Base-by-base conservation (phyloP, 2,888 invertebrate genomes). In the Dromius quadrimaculatus region DNA sequence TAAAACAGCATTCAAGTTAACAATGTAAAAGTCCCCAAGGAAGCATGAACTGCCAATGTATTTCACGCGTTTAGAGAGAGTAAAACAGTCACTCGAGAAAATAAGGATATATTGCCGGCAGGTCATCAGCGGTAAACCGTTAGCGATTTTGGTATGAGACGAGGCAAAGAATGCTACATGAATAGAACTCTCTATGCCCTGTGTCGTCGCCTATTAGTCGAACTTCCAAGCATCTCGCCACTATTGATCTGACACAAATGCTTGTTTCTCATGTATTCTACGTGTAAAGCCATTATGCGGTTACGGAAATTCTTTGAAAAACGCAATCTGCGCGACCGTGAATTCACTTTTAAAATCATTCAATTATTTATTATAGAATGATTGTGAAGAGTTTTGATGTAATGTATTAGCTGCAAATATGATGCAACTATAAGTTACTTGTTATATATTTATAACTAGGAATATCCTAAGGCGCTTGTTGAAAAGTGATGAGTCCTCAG, bases 71-170 rank as follows among this genome's bases (percentile, higher is more conserved):
- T 13, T 11, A 15, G 50, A 23, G 28, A 19, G 47, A 22, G 50
- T 50, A 13, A 23, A 15, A 28, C 34, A 57, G 9, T 34, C 59
- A 13, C 20, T 50, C 15, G 65, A 23, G 38, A 17, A 65, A 54
- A 65, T 65, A 32, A 65, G 65, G 41, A 65, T 65, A 65, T 65
- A 65, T 65, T 36, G 54, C 50, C 41, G 65, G 65, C 65, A 54
- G 38, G 50, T 65, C 50, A 65, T 54, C 65, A 54, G 54, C 38
- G 65, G 65, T 34, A 65, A 65, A 65, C 50, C 38, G 65, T 54
- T 22, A 50, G 65, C 54, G 65, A 38, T 65, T 54, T 13, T 22
- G 41, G 15, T 8, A 62, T 20, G 28, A 62, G 38, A 8, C 6
- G 20, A 9, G 34, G 65, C 36, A 54, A 64, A 64, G 64, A 54